These are phyloP conservation scores for Actenoides hombroni DNA, from an alignment of 2,113 vertebrate species.

Conservation along the genomic window DNA sequence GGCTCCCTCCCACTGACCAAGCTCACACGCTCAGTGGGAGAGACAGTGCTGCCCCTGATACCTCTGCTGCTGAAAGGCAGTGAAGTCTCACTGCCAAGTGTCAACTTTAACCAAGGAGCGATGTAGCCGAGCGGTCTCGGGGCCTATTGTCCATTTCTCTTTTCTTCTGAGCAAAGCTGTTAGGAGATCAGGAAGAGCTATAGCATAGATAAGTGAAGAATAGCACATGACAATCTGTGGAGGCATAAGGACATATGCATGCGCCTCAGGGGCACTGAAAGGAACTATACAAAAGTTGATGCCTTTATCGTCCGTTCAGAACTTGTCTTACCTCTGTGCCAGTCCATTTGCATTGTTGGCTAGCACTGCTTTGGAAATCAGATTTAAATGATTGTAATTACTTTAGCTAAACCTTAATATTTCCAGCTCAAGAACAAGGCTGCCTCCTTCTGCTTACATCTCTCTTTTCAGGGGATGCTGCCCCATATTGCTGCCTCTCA, in stretches of 20 bases:
- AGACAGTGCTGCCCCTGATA: not conserved
- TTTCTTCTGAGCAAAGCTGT: conserved; percentile 20
- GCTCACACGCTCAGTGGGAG: not conserved
- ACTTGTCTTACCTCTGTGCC: not conserved
- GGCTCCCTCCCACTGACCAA: not conserved
- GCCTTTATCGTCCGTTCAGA: conserved; percentile 13
- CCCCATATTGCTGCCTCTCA: not conserved
- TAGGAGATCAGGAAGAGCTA: conserved; percentile 37
- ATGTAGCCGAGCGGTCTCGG: not conserved
- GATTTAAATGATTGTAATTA: not conserved
- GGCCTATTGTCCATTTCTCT: conserved; percentile 52
- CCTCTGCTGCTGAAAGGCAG: conserved; percentile 27
- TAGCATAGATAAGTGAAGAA: conserved; percentile 43
- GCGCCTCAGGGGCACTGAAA: not conserved
- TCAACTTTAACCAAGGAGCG: conserved; percentile 50
- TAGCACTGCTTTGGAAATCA: not conserved
- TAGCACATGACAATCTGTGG: conserved; percentile 42
- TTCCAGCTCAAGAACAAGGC: not conserved
- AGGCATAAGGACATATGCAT: not conserved
- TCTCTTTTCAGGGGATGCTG: not conserved
- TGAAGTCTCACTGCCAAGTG: conserved; percentile 31
- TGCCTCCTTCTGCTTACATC: not conserved
- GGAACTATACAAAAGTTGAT: not conserved
- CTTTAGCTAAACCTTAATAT: not conserved
- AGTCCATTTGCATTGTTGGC: not conserved